A percentile compares a stretch with the other conserved stretches of the same genome.
These are phyloP conservation scores for Eupithecia subumbrata DNA, from an alignment of 2,888 invertebrate species.

Conservation along the genomic window DNA sequence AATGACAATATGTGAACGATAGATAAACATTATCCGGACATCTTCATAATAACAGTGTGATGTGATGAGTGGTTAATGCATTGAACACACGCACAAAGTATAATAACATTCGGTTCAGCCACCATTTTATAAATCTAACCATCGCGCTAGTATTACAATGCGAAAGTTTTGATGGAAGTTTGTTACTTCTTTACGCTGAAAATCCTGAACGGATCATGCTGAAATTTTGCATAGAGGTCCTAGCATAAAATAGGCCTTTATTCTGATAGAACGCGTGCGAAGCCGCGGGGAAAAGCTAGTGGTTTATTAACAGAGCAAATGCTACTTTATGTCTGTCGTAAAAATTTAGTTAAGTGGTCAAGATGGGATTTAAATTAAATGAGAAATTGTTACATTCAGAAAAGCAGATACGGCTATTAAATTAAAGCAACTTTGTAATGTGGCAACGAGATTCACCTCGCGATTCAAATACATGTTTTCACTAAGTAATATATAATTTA, in stretches of 20 bases:
- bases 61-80: not conserved
- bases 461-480: not conserved
- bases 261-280: not conserved
- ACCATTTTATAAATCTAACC: not conserved
- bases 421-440: not conserved
- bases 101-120: constrained; percentile 1
- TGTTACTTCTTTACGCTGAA: not conserved
- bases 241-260: not conserved
- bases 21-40: not conserved
- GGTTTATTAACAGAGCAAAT: not conserved
- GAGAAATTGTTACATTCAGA: constrained; percentile 3
- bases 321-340: constrained; percentile 7
- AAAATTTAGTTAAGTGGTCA: constrained; percentile 8
- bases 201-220: not conserved
- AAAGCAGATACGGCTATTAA: not conserved
- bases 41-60: not conserved
- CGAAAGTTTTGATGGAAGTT: not conserved
- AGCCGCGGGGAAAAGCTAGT: not conserved
- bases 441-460: not conserved
- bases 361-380: constrained; percentile 21
- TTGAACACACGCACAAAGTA: not conserved
- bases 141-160: not conserved
- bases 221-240: not conserved
- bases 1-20: not conserved
- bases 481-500: too few species aligned